These are phyloP conservation scores for Euglossa dilemma DNA, from an alignment of 1,140 invertebrate genomes.

Conservation along the genomic window DNA sequence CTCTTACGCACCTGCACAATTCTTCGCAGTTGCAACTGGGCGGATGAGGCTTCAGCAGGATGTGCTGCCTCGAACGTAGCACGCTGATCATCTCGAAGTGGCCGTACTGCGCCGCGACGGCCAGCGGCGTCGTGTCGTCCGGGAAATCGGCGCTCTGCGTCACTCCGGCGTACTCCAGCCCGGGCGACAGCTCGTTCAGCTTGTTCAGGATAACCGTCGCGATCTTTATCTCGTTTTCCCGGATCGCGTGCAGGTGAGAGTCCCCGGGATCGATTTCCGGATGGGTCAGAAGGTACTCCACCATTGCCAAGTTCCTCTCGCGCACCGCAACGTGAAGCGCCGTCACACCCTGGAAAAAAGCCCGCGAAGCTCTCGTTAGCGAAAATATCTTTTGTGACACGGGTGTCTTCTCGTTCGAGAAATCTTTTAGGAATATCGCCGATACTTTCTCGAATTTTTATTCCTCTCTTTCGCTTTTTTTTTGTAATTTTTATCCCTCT, in stretches of 20 bases:
- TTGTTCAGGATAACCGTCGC: constrained; percentile 81
- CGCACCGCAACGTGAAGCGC: constrained; percentile 83
- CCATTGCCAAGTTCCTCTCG: constrained; percentile 81
- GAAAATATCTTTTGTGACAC: background rate
- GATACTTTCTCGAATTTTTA: too few species aligned
- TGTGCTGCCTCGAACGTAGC: constrained; percentile 83
- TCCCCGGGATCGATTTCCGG: constrained; percentile 83
- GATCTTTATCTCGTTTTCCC: constrained; percentile 81
- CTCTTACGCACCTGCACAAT: constrained; percentile 80
- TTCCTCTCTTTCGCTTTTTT: too few species aligned
- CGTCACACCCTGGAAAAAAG: constrained; percentile 79
- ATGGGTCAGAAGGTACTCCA: constrained; percentile 82
- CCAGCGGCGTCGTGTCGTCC: constrained; percentile 87
- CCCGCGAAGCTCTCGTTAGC: background rate
- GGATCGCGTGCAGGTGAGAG: constrained; percentile 83
- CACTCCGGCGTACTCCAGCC: constrained; percentile 82
- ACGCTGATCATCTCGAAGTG: constrained; percentile 88
- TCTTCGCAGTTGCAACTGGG: constrained; percentile 84
- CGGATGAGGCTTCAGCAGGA: constrained; percentile 84
- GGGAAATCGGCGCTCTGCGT: constrained; percentile 85
- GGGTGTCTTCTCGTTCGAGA: background rate
- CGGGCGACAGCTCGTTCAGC: constrained; percentile 77
- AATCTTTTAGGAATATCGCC: too few species aligned
- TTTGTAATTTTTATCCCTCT: too few species aligned
- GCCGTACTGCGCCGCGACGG: constrained; percentile 87